Conservation (phyloP, 2,888 invertebrate genomes). For the Tyria jacobaeae region DNA sequence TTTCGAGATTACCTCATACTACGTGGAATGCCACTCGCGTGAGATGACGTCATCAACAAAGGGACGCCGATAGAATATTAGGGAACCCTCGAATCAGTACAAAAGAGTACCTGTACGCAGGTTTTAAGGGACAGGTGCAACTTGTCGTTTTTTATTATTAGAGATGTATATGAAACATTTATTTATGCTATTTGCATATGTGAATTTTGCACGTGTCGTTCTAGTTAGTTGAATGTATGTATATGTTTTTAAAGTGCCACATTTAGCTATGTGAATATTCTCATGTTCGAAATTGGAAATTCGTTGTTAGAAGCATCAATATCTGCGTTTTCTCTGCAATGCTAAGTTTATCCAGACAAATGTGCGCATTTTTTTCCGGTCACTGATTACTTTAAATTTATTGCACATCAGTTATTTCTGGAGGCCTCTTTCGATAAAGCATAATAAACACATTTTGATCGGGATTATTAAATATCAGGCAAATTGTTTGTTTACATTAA, state of each 20-base stretch:
- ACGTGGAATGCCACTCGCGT: conserved; percentile 57
- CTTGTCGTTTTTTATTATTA: conserved; percentile 23
- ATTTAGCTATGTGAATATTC: background rate
- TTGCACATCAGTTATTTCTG: conserved; percentile 46
- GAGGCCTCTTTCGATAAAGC: conserved; percentile 39
- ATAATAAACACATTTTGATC: conserved; percentile 57
- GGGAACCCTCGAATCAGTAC: conserved; percentile 58
- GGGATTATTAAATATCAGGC: conserved; percentile 60
- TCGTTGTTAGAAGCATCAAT: conserved; percentile 32
- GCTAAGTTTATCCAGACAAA: conserved; percentile 37
- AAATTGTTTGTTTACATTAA: conserved; percentile 75
- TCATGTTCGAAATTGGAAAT: conserved; percentile 11
- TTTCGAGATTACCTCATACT: conserved; percentile 72
- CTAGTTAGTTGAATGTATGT: conserved; percentile 3
- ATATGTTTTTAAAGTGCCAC: background rate
- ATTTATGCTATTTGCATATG: conserved; percentile 19
- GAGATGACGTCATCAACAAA: conserved; percentile 66
- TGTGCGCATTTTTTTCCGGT: conserved; percentile 43
- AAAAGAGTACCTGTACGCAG: conserved; percentile 62
- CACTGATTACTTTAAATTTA: conserved; percentile 46
- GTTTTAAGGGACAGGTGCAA: conserved; percentile 43
- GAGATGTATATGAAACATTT: background rate
- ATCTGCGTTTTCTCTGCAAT: conserved; percentile 36
- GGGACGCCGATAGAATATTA: conserved; percentile 57
- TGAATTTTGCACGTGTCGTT: conserved; percentile 6